phyloP scores from a whole-genome alignment of 2,888 invertebrate species.

The Leptodirus hochenwartii region DNA sequence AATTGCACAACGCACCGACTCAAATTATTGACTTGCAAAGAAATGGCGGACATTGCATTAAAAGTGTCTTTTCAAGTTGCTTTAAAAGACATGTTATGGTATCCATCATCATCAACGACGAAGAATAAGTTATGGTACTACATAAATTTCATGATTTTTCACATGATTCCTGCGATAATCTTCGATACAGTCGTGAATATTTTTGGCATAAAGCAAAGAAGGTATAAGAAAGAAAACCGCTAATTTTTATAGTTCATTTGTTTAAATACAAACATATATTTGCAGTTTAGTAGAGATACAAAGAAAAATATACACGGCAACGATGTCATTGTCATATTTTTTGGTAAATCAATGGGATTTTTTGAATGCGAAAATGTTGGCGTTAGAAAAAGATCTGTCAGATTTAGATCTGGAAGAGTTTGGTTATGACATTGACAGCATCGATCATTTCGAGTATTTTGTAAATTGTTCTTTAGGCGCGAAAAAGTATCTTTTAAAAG shows the following conservation, averaged over 20 bases:
- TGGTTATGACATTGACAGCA: slow-evolving; percentile 34
- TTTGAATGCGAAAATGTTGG: slow-evolving; percentile 38
- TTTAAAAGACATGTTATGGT: slow-evolving; percentile 52
- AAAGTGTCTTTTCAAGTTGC: slow-evolving; percentile 36
- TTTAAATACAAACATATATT: too few species aligned
- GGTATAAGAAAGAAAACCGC: too few species aligned
- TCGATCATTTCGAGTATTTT: slow-evolving; percentile 33
- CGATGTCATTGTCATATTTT: slow-evolving; percentile 54
- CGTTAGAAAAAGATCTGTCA: slow-evolving; percentile 31
- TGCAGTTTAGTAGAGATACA: too few species aligned
- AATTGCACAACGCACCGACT: slow-evolving; percentile 62
- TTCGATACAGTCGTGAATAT: slow-evolving; percentile 48
- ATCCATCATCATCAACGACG: slow-evolving; percentile 39
- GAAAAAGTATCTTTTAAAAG: slow-evolving; percentile 46
- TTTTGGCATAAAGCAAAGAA: slow-evolving; percentile 47
- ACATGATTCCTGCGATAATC: slow-evolving; percentile 61
- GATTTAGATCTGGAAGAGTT: slow-evolving; percentile 34
- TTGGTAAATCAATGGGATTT: slow-evolving; percentile 63
- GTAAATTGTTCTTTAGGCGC: slow-evolving; percentile 38
- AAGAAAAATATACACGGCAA: slow-evolving; percentile 59
- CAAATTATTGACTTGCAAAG: slow-evolving; percentile 45
- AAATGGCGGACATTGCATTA: slow-evolving; percentile 39
- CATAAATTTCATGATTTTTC: slow-evolving; percentile 48
- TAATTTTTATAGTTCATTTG: too few species aligned
- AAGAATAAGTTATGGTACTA: slow-evolving; percentile 41